Evolutionary conservation across 1,140 invertebrate genomes (phyloP), one percentile per base, ranked within the genome.

Genomic region (Trachymyrmex septentrionalis): DNA sequence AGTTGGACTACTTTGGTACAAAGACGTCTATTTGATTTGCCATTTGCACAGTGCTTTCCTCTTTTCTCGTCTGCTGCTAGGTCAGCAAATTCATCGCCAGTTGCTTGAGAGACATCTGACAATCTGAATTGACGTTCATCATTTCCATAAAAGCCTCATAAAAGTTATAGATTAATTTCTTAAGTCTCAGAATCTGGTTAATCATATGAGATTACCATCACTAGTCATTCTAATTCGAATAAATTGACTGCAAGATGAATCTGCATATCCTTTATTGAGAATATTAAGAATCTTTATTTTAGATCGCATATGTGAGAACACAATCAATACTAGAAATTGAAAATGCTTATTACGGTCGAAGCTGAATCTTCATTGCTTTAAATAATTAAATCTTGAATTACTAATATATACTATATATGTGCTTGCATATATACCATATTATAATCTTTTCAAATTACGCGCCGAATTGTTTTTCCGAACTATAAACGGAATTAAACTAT

Each of bases 71-170:
- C 91, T 92, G 72, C 95, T 96, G 77, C 9, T 97, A 98, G 81
- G 95, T 93, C 4, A 99, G 96, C 0, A 98, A 98, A 93, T 99
- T 98, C 0, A 97, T 91, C 0, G 97, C 97, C 10, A 98, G 94
- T 91, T 97, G 96, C 92, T 99, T 99, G 3, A 99, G 3, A 99
- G 95, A 48, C 98, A 93, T 66, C 96, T 95, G 48, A 99, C 38
- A 93, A 87, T 98, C 98, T 1, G 96, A 95, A 16, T 96, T 95
- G n/a, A 95, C 94, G 9, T 97, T 97, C 66, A 97, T 97, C 10
- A 98, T 96, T 0, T 96, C 97, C 94, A 98, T 96, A 88, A 98
- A 98, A 0, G 97, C 97, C 71, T 97, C 96, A 91, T 98, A 99
- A 86, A 97, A 98, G 91, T 99, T 98, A 88, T 98, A 97, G n/a